Conservation (phyloP, 2,888 invertebrate genomes). For the Cheilosia impressa region DNA sequence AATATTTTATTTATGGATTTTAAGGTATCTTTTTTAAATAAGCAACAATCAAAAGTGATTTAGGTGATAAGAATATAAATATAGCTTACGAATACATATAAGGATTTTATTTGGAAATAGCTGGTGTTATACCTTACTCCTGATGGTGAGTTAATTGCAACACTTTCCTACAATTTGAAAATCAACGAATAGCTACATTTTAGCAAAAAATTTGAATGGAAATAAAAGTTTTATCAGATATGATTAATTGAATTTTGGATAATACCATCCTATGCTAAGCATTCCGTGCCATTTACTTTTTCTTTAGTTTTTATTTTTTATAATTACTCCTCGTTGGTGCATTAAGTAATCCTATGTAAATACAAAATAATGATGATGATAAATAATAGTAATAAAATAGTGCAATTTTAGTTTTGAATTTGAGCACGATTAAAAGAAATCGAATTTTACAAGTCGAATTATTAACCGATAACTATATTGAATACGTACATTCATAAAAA, state of each 20-base stretch:
- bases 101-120: neutral
- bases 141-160: neutral
- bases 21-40: slow-evolving; percentile 63
- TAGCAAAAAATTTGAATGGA: too few species aligned
- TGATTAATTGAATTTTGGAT: neutral
- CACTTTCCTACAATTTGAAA: neutral
- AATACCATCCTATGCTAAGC: slow-evolving; percentile 9
- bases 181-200: slow-evolving; percentile 30
- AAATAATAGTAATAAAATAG: slow-evolving; percentile 35
- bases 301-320: slow-evolving; percentile 11
- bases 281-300: slow-evolving; percentile 51
- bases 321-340: slow-evolving; percentile 20
- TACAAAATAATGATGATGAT: slow-evolving; percentile 14
- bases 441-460: slow-evolving; percentile 71
- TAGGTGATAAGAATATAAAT: slow-evolving; percentile 81
- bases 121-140: too few species aligned
- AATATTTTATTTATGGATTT: slow-evolving; percentile 65
- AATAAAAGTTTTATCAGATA: neutral
- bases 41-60: slow-evolving; percentile 82
- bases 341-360: slow-evolving; percentile 62
- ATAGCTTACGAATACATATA: slow-evolving; percentile 53
- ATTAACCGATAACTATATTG: slow-evolving; percentile 60
- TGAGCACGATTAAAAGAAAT: slow-evolving; percentile 61
- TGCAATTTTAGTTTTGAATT: slow-evolving; percentile 67
- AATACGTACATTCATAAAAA: slow-evolving; percentile 49